Percentiles rank a stretch among this genome's conserved stretches.
Evolutionary conservation across 2,113 vertebrate species (phyloP).

Genomic region (Pyxicephalus adspersus): DNA sequence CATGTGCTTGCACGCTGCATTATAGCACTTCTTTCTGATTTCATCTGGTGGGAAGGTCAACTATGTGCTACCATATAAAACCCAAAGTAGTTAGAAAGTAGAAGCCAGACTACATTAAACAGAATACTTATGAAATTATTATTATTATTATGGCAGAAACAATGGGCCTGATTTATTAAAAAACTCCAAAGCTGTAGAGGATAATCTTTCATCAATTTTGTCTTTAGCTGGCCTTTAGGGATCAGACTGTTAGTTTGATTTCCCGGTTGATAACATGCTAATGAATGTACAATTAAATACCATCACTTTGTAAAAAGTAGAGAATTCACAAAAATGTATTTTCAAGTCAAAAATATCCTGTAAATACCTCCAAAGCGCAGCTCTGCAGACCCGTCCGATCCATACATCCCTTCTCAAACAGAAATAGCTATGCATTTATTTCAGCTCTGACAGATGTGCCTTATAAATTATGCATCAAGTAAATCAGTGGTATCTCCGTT

Average conservation of each 20-base stretch:
- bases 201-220: too few species aligned
- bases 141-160: too few species aligned
- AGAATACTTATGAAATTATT: too few species aligned
- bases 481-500: neutral
- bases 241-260: neutral
- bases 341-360: neutral
- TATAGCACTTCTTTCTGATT: too few species aligned
- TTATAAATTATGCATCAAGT: constrained; percentile 32
- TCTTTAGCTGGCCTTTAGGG: too few species aligned
- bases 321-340: neutral
- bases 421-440: neutral
- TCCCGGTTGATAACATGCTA: neutral
- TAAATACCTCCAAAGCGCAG: constrained; percentile 8
- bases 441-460: constrained; percentile 14
- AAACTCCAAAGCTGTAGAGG: too few species aligned
- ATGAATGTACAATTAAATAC: neutral
- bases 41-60: too few species aligned
- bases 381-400: neutral
- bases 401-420: constrained; percentile 11
- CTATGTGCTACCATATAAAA: too few species aligned
- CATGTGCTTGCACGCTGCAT: too few species aligned
- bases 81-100: too few species aligned
- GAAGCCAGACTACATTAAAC: too few species aligned
- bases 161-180: too few species aligned
- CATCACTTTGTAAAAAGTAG: neutral